A percentile compares a stretch with the other conserved stretches of the same genome.
These are phyloP conservation scores for Arvicanthis niloticus DNA, from an alignment of 2,113 vertebrate genomes.

Conservation along the genomic window DNA sequence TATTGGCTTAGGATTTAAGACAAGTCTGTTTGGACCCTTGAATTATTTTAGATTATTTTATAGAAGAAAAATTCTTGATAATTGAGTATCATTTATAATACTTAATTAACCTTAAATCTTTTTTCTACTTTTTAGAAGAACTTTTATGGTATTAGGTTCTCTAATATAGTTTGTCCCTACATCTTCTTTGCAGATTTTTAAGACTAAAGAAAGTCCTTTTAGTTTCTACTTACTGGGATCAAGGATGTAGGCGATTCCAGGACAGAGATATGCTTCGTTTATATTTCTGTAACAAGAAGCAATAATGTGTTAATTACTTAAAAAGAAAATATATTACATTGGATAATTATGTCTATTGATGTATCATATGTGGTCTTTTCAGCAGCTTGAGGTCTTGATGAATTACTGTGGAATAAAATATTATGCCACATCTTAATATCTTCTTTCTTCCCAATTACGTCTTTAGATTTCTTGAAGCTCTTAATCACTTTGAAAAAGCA, in stretches of 20 bases:
- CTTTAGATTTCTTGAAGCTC: constrained; percentile 91
- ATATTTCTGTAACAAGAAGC: background rate
- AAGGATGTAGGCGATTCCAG: background rate
- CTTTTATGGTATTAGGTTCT: background rate
- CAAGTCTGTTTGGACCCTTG: background rate
- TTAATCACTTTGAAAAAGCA: constrained; percentile 90
- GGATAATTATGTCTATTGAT: constrained; percentile 13
- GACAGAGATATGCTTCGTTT: background rate
- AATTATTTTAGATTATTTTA: background rate
- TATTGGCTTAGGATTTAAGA: background rate
- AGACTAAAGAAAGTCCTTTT: constrained; percentile 10
- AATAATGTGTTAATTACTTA: background rate
- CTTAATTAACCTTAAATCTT: background rate
- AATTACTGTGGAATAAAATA: background rate
- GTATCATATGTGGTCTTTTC: background rate
- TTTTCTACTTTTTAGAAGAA: constrained; percentile 6
- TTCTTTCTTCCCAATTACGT: constrained; percentile 47
- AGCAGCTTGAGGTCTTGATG: background rate
- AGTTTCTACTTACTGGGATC: background rate
- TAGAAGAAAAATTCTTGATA: background rate
- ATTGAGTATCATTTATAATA: background rate
- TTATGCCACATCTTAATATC: background rate
- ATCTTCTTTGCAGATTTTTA: constrained; percentile 24
- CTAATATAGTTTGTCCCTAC: background rate
- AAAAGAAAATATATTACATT: background rate